Conservation (phyloP, 2,888 invertebrate genomes). For the Hanleya hanleyi region DNA sequence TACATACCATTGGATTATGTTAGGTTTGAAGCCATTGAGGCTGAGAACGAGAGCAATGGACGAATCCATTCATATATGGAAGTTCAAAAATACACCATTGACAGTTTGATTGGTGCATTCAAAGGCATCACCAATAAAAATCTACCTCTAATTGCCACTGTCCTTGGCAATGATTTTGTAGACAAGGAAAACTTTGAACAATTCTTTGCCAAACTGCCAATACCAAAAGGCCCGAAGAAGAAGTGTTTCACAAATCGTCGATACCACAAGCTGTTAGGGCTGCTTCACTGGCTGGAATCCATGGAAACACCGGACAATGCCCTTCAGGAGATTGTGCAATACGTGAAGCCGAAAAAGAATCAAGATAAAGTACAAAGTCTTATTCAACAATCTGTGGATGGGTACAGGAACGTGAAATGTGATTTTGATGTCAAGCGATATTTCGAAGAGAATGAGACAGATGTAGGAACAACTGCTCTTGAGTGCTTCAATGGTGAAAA, state of each 20-base stretch:
- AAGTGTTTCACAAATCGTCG: constrained; percentile 25
- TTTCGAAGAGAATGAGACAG: constrained; percentile 24
- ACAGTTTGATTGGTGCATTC: constrained; percentile 81
- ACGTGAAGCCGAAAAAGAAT: constrained; percentile 53
- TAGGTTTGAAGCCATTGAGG: constrained; percentile 51
- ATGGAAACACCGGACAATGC: constrained; percentile 78
- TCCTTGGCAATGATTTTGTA: constrained; percentile 94
- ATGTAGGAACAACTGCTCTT: constrained; percentile 13
- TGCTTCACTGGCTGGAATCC: constrained; percentile 85
- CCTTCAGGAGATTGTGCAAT: constrained; percentile 79
- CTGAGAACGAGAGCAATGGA: neutral
- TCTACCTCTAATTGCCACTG: constrained; percentile 85
- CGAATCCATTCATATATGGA: constrained; percentile 43
- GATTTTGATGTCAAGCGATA: constrained; percentile 33
- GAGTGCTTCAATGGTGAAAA: constrained; percentile 40
- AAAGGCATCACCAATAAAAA: constrained; percentile 80
- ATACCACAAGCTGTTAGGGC: constrained; percentile 78
- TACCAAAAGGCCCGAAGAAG: constrained; percentile 74
- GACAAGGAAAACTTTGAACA: constrained; percentile 78
- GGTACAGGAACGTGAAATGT: constrained; percentile 52
- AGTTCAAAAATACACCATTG: constrained; percentile 80
- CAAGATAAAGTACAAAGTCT: constrained; percentile 45
- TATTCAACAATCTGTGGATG: constrained; percentile 58
- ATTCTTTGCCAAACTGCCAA: constrained; percentile 79
- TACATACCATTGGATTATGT: constrained; percentile 83